Evolutionary conservation across 2,113 vertebrate genomes (phyloP).

Genomic region (Mellivora capensis): DNA sequence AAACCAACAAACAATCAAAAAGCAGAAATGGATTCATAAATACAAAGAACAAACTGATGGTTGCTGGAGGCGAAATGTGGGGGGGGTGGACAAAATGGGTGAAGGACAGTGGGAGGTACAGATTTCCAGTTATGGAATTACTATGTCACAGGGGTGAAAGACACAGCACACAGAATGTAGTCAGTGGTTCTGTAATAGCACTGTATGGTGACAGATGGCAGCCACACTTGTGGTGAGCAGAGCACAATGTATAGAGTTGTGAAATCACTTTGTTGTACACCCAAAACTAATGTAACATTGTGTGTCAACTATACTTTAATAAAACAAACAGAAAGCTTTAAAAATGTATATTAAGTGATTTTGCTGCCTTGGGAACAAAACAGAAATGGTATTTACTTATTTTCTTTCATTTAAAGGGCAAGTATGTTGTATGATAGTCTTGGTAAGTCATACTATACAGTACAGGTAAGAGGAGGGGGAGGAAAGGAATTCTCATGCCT

Average conservation of each 20-base stretch:
- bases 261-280: neutral
- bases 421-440: neutral
- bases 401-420: neutral
- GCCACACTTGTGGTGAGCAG: neutral
- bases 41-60: neutral
- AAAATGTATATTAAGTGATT: neutral
- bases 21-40: neutral
- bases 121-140: neutral
- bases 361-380: neutral
- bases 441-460: neutral
- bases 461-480: neutral
- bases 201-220: neutral
- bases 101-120: neutral
- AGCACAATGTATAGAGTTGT: neutral
- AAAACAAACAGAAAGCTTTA: neutral
- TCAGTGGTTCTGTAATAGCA: neutral
- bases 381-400: neutral
- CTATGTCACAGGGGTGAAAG: neutral
- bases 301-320: neutral
- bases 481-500: neutral
- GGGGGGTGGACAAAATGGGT: neutral
- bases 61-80: neutral
- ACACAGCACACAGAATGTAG: neutral
- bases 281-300: neutral
- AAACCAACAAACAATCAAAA: neutral